Conservation (phyloP, 1,140 invertebrate species). For the Wasmannia auropunctata region DNA sequence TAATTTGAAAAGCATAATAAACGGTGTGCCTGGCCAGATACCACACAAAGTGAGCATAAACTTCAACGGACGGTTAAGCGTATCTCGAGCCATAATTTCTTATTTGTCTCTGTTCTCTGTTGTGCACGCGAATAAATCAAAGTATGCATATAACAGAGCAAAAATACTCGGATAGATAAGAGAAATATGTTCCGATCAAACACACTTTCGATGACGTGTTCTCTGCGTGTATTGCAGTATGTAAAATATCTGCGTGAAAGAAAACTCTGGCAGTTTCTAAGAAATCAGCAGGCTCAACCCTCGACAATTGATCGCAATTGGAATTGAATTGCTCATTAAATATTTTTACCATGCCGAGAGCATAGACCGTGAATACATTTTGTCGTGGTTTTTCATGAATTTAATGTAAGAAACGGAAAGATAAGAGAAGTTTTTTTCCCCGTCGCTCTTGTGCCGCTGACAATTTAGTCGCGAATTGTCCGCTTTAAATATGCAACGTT, state of each 20-base stretch:
- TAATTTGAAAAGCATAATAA: neutral
- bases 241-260: neutral
- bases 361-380: neutral
- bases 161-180: neutral
- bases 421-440: neutral
- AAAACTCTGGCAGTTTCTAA: neutral
- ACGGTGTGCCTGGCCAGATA: constrained; percentile 9
- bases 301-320: neutral
- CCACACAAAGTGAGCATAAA: constrained; percentile 14
- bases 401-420: neutral
- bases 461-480: neutral
- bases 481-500: constrained; percentile 23
- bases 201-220: neutral
- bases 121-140: neutral
- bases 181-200: neutral
- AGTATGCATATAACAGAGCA: neutral
- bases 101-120: neutral
- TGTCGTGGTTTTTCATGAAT: neutral
- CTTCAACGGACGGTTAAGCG: constrained; percentile 5
- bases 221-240: neutral
- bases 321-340: constrained; percentile 13
- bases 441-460: neutral
- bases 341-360: neutral
- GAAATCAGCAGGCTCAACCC: neutral
- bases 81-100: constrained; percentile 14